These are phyloP conservation scores for Akabosia matsudoensis DNA, from an alignment of 1,140 invertebrate genomes.

Conservation along the genomic window DNA sequence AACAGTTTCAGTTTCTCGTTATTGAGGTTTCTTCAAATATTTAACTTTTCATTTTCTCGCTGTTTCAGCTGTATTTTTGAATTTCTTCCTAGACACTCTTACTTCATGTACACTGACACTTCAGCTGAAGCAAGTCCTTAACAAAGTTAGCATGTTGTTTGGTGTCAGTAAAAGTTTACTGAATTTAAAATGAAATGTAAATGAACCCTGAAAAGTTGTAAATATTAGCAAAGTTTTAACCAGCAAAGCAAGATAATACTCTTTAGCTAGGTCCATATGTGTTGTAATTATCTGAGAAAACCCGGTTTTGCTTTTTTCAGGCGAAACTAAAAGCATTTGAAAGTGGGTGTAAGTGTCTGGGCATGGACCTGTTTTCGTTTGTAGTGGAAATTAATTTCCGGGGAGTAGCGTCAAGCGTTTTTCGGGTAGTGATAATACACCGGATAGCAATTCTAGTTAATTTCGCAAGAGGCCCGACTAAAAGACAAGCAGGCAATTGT, in stretches of 20 bases:
- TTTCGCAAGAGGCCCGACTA: background rate
- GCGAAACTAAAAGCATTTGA: background rate
- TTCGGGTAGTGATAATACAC: background rate
- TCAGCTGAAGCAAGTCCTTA: background rate
- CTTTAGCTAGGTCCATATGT: background rate
- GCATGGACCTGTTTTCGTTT: background rate
- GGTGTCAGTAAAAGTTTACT: background rate
- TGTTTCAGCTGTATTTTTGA: no score
- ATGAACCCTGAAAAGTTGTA: background rate
- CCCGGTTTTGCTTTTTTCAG: background rate
- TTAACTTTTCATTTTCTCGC: background rate
- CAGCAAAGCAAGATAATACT: no score
- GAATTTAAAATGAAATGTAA: background rate
- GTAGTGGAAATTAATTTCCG: background rate
- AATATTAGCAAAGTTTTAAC: no score
- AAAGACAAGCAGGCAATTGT: no score
- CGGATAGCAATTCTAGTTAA: background rate
- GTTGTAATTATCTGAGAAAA: background rate
- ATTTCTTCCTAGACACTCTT: background rate
- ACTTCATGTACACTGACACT: background rate
- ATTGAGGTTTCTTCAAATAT: background rate
- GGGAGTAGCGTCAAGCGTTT: background rate
- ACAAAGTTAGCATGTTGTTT: background rate
- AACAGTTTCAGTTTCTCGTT: background rate
- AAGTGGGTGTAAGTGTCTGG: background rate